Base-by-base conservation (phyloP, 2,888 invertebrate genomes). In the Cataglyphis rosenhaueri region DNA sequence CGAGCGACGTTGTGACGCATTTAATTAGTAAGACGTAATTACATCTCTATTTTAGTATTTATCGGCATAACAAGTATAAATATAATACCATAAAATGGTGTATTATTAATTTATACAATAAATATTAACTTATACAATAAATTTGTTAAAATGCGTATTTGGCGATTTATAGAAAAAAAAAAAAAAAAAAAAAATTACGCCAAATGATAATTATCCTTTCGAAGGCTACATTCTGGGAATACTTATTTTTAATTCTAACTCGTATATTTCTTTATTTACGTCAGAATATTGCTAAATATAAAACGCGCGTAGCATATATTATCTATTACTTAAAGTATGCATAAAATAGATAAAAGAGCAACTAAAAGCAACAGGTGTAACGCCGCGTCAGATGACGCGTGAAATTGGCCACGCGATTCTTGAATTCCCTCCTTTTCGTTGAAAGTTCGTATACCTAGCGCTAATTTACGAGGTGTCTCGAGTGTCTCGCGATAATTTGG, bases 361-460 rank as follows among this genome's bases (percentile, higher is more conserved):
- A 21, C 35, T 55, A 18, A n/a, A 55, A 70, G 55, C 55, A 70
- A 70, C 35, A 70, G 70, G 70, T 55, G 55, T 9, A 18, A 18
- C 66, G 44, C 15, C 2, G 68, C 68, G 32, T 32, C 29, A n/a
- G n/a, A n/a, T 12, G 48, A 8, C 48, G 70, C 32, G 70, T 35
- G 21, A 70, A 70, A 35, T 35, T 70, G 52, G 32, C 52, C 35
- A 35, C 55, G 32, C 29, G 52, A 25, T 9, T 5, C 3, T 9
- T 5, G 12, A 32, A 48, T 41, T 18, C 29, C n/a, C 21, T 32
- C 8, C 35, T 12, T 21, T 15, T 21, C 55, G 9, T 35, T 21
- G 35, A 21, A 52, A 18, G 2, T 18, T 9, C 35, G n/a, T 25
- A 25, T 70, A 35, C 21, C 32, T 21, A 15, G 12, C 48, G 18